Evolutionary conservation across 64 coral and sea anemone species (phyloP).

Genomic region (Platygyra sinensis): DNA sequence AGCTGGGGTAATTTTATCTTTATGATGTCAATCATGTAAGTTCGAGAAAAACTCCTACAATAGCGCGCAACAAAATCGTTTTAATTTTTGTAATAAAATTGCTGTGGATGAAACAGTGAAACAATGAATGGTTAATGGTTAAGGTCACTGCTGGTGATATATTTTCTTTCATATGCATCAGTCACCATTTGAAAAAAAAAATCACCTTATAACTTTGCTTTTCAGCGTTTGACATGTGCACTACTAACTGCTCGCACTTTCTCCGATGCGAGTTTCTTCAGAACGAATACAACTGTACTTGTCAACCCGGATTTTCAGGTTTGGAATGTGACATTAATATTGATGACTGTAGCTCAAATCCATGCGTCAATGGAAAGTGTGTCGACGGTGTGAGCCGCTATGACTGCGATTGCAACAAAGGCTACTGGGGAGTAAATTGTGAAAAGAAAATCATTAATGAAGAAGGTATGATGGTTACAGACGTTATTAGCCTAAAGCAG

Average conservation of each 20-base stretch:
- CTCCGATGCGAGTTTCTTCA: background rate
- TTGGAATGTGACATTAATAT: conserved; percentile 87
- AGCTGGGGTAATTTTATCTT: no score
- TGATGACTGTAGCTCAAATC: conserved; percentile 81
- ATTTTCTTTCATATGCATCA: no score
- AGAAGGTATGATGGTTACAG: background rate
- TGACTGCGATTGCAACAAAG: conserved; percentile 72
- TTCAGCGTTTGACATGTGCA: background rate
- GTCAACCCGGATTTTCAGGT: conserved; percentile 56
- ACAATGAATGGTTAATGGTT: no score
- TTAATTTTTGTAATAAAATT: no score
- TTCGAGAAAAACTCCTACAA: no score
- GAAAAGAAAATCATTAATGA: conserved; percentile 60
- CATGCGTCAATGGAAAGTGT: conserved; percentile 81
- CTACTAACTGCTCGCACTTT: conserved; percentile 16
- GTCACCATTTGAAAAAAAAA: no score
- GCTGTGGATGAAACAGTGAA: no score
- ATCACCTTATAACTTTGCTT: no score
- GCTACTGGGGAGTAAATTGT: conserved; percentile 71
- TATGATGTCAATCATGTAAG: no score
- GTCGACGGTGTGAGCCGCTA: conserved; percentile 70
- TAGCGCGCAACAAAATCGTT: no score
- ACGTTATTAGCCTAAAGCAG: no score
- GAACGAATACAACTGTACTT: background rate
- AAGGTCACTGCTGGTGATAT: no score